These are phyloP conservation scores for Timema podura DNA, from an alignment of 2,888 invertebrate genomes.

Conservation along the genomic window DNA sequence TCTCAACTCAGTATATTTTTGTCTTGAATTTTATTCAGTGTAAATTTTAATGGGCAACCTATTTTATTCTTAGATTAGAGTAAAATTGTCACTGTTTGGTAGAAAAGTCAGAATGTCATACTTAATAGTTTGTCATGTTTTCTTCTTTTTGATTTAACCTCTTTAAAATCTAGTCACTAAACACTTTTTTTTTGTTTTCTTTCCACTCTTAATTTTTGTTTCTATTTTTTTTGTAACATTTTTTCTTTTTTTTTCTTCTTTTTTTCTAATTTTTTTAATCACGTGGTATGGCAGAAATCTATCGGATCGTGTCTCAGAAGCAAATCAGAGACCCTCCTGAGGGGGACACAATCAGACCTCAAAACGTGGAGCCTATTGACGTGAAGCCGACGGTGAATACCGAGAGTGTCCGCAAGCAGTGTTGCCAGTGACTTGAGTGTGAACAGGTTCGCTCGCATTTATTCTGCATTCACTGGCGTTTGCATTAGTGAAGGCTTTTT, in stretches of 20 bases:
- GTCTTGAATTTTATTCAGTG: too few species aligned
- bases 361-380: conserved; percentile 83
- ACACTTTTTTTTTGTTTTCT: neutral
- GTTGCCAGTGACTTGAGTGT: conserved; percentile 70
- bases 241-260: conserved; percentile 27
- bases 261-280: conserved; percentile 30
- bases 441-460: too few species aligned
- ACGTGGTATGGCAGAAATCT: conserved; percentile 70
- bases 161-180: neutral
- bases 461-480: too few species aligned
- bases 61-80: too few species aligned
- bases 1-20: too few species aligned
- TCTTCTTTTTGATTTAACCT: neutral
- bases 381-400: conserved; percentile 81
- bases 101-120: too few species aligned
- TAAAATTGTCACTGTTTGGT: too few species aligned
- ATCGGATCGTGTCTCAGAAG: conserved; percentile 98
- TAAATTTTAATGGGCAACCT: too few species aligned
- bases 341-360: conserved; percentile 87
- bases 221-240: neutral
- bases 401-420: conserved; percentile 86
- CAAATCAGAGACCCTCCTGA: conserved; percentile 94
- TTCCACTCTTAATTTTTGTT: neutral
- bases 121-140: neutral
- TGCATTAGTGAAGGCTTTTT: too few species aligned